phyloP scores from a whole-genome alignment of 2,888 invertebrate genomes.

The Euclidia mi region DNA sequence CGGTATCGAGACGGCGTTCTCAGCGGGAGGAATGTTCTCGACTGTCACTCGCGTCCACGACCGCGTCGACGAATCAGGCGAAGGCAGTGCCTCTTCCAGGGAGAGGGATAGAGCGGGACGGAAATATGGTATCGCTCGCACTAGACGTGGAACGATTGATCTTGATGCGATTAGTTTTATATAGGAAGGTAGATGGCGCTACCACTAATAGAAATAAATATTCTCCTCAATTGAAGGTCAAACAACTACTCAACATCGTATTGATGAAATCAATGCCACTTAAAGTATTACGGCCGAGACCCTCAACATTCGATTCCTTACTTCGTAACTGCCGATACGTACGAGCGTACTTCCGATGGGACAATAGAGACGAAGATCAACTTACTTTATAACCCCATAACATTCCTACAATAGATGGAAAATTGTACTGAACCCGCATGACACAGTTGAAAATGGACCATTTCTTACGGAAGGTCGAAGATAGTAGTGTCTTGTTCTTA shows the following conservation, averaged over 20 bases:
- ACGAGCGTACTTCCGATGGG: slow-evolving; percentile 2
- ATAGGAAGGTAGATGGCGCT: no score
- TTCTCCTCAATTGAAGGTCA: background rate
- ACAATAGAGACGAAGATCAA: slow-evolving; percentile 7
- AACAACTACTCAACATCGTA: background rate
- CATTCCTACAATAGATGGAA: slow-evolving; percentile 12
- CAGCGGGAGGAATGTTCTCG: no score
- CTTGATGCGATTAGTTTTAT: no score
- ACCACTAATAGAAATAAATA: no score
- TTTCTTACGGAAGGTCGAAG: slow-evolving; percentile 4
- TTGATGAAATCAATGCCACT: background rate
- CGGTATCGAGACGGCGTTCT: no score
- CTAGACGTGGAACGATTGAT: no score
- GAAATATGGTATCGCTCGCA: no score
- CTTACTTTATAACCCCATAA: slow-evolving; percentile 5
- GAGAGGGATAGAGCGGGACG: no score
- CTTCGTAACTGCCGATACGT: slow-evolving; percentile 4
- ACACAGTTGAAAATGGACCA: slow-evolving; percentile 22
- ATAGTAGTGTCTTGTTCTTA: background rate
- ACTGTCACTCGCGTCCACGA: no score
- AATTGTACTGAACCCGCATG: slow-evolving; percentile 2
- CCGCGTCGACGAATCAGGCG: no score
- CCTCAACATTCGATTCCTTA: background rate
- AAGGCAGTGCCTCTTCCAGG: no score
- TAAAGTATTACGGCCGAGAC: background rate